Evolutionary conservation across 2,113 vertebrate genomes (phyloP), one percentile per base, ranked within the genome.

Genomic region (Pseudopipra pipra): DNA sequence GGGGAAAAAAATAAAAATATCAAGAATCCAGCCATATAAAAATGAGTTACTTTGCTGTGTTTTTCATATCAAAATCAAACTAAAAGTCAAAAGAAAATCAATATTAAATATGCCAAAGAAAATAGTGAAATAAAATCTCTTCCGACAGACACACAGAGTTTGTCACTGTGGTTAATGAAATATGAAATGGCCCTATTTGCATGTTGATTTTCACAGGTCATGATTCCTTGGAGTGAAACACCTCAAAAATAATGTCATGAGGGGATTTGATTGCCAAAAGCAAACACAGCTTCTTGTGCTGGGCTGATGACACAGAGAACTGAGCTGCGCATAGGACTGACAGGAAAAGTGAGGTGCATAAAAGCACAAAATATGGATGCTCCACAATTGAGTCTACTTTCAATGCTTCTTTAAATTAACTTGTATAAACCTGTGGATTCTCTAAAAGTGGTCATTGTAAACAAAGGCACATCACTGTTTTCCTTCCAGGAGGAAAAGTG

Each of bases 261-360:
- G 13, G 10, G 14, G 11, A 28, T 68, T 25, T 49, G n/a, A 37
- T 79, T 46, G 59, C 37, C 0, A 2, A 58, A 85, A 77, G 25
- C 27, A 85, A 44, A 9, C 27, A 31, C 33, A 85, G 30, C 8
- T 70, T 51, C 33, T 88, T 22, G 11, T 47, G 43, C 10, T 62
- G n/a, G 19, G 31, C 21, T 43, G 13, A 28, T 46, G 27, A 37
- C 30, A 37, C 8, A 28, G 44, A 74, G 33, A 24, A 30, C 5
- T 0, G 2, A 12, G 41, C 35, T 81, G 47, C 51, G 10, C 1
- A 0, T 4, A 7, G 24, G 58, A 51, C 46, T 37, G 52, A 71
- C 73, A 49, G 31, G 18, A 47, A 21, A 59, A 62, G n/a, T 3
- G 39, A 10, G 46, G 41, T 28, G 6, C 8, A 11, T 18, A 3